Percentiles rank a stretch among this genome's conserved stretches.
These are phyloP conservation scores for Heteronetta atricapilla DNA, from an alignment of 2,113 vertebrate genomes.

Conservation along the genomic window DNA sequence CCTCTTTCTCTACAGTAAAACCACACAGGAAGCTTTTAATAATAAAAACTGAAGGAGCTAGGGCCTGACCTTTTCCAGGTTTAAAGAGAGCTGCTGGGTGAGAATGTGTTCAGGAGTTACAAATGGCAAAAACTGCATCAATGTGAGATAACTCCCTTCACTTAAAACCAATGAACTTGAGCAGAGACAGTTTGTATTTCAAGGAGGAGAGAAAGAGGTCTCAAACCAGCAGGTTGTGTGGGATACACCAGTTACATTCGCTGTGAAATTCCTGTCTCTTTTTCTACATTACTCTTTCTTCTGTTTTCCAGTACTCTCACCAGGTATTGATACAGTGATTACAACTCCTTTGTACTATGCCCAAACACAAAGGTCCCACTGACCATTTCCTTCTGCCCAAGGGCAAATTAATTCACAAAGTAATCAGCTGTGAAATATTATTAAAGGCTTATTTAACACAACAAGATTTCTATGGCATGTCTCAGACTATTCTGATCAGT, in stretches of 20 bases:
- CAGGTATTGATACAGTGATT: neutral
- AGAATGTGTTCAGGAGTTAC: constrained; percentile 17
- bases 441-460: constrained; percentile 20
- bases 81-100: constrained; percentile 30
- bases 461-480: neutral
- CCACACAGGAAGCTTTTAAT: constrained; percentile 62
- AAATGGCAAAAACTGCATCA: neutral
- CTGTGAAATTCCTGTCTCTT: neutral
- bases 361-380: neutral
- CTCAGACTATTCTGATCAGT: constrained; percentile 53
- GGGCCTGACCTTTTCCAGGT: neutral
- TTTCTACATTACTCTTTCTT: neutral
- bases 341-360: neutral
- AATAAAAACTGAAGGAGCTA: neutral
- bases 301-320: neutral
- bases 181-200: neutral
- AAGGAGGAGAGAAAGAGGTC: neutral
- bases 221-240: neutral
- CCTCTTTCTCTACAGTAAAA: constrained; percentile 24
- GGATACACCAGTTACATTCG: neutral
- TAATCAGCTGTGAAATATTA: constrained; percentile 46
- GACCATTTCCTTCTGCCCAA: constrained; percentile 15
- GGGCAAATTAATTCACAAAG: constrained; percentile 24
- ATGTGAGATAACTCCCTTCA: constrained; percentile 21
- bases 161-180: constrained; percentile 18